Base-by-base conservation (phyloP, 2,113 vertebrate genomes). In the Setophaga coronata region DNA sequence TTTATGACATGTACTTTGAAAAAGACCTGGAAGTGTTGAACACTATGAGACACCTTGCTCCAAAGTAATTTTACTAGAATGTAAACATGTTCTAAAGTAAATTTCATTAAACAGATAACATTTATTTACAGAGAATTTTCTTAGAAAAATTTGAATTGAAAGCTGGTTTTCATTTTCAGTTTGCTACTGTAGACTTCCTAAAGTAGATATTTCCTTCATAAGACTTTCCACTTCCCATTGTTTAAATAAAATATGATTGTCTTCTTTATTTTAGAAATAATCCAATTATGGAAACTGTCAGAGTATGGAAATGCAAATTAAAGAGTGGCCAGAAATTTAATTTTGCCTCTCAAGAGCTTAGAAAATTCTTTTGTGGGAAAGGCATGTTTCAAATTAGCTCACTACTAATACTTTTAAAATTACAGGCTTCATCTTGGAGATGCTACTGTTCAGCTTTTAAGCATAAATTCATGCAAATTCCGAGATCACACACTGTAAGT, bases 241-340 rank as follows among this genome's bases (percentile, higher is more conserved):
- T 83, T 91, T 87, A 87, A 96, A 94, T 51, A 95, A 94, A 96
- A 91, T 82, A 93, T 48, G 7, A 50, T 67, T 76, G 21, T 14
- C 18, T 91, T 70, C 84, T 69, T 90, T 82, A 43, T 56, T 89
- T 91, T 50, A 92, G 87, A 90, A 95, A 80, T 80, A 91, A 92
- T 90, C 45, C 58, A 94, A 82, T 95, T 95, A 91, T 12, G 23
- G 42, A 94, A 93, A 85, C 28, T 45, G 18, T 69, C 77, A 38
- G 34, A 80, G 54, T 87, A 95, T 60, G 64, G 73, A 95, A 95
- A 95, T 88, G 58, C 14, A 97, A 95, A 90, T 87, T 61, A 74
- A 92, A 90, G 25, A 58, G 24, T 43, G 40, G 25, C 6, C 54
- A 88, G 26, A 91, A 91, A 89, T 90, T 85, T 70, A 92, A 91